Base-by-base conservation (phyloP, 2,113 vertebrate genomes). In the Triplophysa dalaica region DNA sequence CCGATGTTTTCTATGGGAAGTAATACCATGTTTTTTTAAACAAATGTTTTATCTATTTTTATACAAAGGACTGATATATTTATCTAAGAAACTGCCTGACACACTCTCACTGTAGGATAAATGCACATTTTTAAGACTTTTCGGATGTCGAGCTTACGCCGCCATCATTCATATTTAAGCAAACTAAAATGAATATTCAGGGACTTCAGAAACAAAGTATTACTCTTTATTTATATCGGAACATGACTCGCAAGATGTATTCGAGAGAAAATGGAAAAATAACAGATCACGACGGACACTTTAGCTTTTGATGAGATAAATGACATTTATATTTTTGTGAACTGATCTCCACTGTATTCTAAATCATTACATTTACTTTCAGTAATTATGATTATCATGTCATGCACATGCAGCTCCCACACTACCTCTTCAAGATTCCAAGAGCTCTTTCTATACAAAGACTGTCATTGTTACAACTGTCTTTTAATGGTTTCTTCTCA, bases 1-100 rank as follows among this genome's bases (percentile, higher is more conserved):
- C 33, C 24, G 3, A 63, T 43, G 38, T 75, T 68, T 75, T 64
- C 17, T 70, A 52, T 61, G 65, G n/a, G 67, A 63, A 65, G 12
- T 58, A 60, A 82, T 43, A 43, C 26, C 21, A 26, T 17, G 24
- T 14, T 64, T 79, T 69, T 67, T 65, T 75, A 68, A 73, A 67
- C 38, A 29, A 29, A 24, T 22, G 64, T 63, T 64, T 26, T 14
- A 68, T 80, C 69, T 83, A 84, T 88, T 84, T 86, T 86, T 86
- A 79, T 86, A 85, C 75, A 75, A 58, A 77, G 13, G 77, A 76
- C 67, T 74, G 67, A 56, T 85, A 83, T 87, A 84, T 86, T 83
- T 86, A 82, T 85, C 80, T 56, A 66, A 68, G 58, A 48, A 74
- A 79, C 76, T 70, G 52, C 58, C 75, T 70, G 70, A 81, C 62